phyloP scores from a whole-genome alignment of 2,113 vertebrate genomes.

The Cinclus mexicanus region DNA sequence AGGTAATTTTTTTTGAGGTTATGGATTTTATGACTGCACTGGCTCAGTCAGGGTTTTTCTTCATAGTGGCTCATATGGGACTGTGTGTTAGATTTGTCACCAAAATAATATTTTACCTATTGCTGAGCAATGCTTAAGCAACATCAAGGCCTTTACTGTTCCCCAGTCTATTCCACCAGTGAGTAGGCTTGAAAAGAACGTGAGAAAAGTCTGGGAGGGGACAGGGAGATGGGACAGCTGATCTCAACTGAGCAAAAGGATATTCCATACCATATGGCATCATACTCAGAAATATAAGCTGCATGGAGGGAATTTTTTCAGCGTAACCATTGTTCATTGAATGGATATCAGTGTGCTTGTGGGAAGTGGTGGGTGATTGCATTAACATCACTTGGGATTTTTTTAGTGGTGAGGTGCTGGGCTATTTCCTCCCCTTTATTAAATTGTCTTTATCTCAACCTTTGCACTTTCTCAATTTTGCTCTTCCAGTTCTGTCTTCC shows the following conservation, averaged over 20 bases:
- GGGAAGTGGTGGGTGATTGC: not conserved
- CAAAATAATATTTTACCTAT: not conserved
- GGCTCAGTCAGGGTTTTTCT: accelerated
- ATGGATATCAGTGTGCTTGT: not conserved
- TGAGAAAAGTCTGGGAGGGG: not conserved
- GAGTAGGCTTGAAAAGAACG: not conserved
- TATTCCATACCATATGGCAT: not conserved
- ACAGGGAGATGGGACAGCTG: not conserved
- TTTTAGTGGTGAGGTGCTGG: not conserved
- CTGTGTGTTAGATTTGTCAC: not conserved
- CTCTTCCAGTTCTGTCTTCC: not conserved
- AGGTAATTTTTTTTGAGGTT: not conserved
- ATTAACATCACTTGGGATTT: not conserved
- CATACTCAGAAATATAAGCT: not conserved
- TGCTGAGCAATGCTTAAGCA: not conserved
- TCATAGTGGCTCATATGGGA: not conserved
- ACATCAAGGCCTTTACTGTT: not conserved
- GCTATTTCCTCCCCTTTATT: not conserved
- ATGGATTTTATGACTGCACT: not conserved
- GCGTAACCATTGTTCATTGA: not conserved
- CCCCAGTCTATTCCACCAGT: not conserved
- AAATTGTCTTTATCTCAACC: not conserved
- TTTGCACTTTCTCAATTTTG: not conserved
- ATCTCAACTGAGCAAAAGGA: not conserved
- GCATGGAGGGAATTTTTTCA: not conserved